Evolutionary conservation across 37 sponge, comb jelly and placozoan genomes (phyloP).

Genomic region (Haliclona indistincta): DNA sequence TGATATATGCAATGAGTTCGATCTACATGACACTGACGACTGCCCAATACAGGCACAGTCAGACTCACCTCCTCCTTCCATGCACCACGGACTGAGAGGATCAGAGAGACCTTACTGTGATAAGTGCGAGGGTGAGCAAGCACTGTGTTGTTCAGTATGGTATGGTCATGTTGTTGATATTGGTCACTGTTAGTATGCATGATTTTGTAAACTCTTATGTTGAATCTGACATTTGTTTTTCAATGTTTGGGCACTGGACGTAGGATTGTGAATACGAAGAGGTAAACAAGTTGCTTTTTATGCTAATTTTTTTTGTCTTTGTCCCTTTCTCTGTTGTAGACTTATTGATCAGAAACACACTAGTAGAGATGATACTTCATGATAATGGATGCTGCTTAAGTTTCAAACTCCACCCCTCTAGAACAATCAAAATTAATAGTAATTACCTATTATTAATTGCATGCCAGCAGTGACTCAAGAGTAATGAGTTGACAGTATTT

Average conservation of each 20-base stretch:
- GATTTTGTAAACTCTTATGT: neutral
- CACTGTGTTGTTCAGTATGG: too few species aligned
- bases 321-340: constrained; percentile 14
- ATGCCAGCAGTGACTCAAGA: too few species aligned
- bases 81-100: constrained; percentile 36
- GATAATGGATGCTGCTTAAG: too few species aligned
- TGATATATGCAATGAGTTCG: constrained; percentile 96
- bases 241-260: constrained; percentile 80
- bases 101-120: constrained; percentile 74
- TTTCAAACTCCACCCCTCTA: too few species aligned
- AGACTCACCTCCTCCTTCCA: constrained; percentile 25
- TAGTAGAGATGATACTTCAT: too few species aligned
- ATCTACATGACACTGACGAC: constrained; percentile 94
- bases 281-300: constrained; percentile 21
- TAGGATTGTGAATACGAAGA: constrained; percentile 74
- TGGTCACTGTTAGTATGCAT: neutral
- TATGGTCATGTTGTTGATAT: too few species aligned
- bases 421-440: too few species aligned
- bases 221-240: neutral
- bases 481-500: too few species aligned
- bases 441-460: too few species aligned
- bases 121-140: constrained; percentile 59
- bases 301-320: neutral
- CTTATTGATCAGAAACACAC: too few species aligned
- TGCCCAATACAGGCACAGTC: constrained; percentile 80